These are phyloP conservation scores for Drosophila macrospina DNA, from an alignment of 2,888 invertebrate genomes.

Conservation along the genomic window DNA sequence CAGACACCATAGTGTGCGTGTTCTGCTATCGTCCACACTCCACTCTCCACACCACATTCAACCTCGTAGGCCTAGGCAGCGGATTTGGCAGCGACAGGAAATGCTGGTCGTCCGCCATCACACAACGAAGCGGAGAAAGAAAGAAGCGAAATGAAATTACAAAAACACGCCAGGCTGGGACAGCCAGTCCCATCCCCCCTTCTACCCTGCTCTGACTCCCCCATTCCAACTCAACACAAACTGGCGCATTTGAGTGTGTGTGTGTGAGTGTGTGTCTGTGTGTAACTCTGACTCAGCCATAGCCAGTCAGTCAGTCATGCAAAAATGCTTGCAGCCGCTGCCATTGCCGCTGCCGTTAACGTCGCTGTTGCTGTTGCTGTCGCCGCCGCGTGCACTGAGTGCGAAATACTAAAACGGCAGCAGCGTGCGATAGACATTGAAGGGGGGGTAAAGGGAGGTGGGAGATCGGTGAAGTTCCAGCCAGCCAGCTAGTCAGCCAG, in stretches of 20 bases:
- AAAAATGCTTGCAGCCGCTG: slow-evolving; percentile 62
- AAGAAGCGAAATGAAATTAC: slow-evolving; percentile 78
- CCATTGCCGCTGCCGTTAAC: slow-evolving; percentile 35
- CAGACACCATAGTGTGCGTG: slow-evolving; percentile 3
- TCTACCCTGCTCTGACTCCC: slow-evolving; percentile 12
- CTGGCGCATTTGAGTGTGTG: slow-evolving; percentile 44
- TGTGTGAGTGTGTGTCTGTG: slow-evolving; percentile 42
- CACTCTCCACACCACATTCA: slow-evolving; percentile 11
- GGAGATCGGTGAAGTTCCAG: slow-evolving; percentile 52
- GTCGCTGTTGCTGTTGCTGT: slow-evolving; percentile 28
- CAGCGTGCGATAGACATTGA: slow-evolving; percentile 19
- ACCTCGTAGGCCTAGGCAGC: slow-evolving; percentile 63
- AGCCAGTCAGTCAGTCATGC: slow-evolving; percentile 72
- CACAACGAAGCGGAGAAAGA: slow-evolving; percentile 61
- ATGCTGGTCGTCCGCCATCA: slow-evolving; percentile 64
- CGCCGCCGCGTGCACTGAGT: slow-evolving; percentile 70
- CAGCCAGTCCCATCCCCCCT: slow-evolving; percentile 31
- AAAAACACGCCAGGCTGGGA: slow-evolving; percentile 75
- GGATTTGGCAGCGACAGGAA: slow-evolving; percentile 68
- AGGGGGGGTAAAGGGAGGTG: slow-evolving; percentile 3
- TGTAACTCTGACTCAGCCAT: slow-evolving; percentile 68
- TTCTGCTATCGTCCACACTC: slow-evolving; percentile 10
- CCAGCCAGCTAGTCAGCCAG: slow-evolving; percentile 56
- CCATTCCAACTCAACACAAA: slow-evolving; percentile 26
- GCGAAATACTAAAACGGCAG: slow-evolving; percentile 78